A percentile compares a stretch with the other conserved stretches of the same genome.
phyloP scores from a whole-genome alignment of 2,888 invertebrate genomes.

The Atrina japonica region DNA sequence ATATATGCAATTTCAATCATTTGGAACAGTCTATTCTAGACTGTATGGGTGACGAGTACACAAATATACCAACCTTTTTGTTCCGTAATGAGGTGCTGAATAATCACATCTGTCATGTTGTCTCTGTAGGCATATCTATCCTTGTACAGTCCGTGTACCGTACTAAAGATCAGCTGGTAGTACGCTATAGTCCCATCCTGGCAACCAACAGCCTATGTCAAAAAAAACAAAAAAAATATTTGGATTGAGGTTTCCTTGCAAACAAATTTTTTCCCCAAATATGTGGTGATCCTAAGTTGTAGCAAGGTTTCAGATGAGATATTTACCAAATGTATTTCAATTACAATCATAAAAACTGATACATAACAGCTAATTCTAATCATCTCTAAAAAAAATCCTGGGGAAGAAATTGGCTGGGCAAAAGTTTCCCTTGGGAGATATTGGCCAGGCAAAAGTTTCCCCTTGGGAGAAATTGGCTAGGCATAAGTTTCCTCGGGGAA shows the following conservation, averaged over 20 bases:
- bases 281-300: background rate
- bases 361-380: too few species aligned
- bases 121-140: slow-evolving; percentile 96
- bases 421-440: too few species aligned
- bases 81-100: slow-evolving; percentile 93
- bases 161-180: slow-evolving; percentile 94
- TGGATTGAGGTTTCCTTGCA: background rate
- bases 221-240: background rate
- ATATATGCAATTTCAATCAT: too few species aligned
- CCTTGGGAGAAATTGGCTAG: too few species aligned
- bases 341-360: too few species aligned
- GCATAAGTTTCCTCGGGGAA: too few species aligned
- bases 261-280: background rate
- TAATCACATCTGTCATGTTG: slow-evolving; percentile 99
- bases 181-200: slow-evolving; percentile 97
- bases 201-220: slow-evolving; percentile 86
- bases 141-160: slow-evolving; percentile 96
- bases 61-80: slow-evolving; percentile 83
- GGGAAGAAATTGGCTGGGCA: too few species aligned
- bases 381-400: too few species aligned
- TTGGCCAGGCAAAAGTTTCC: too few species aligned
- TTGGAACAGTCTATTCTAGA: too few species aligned
- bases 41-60: too few species aligned
- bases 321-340: too few species aligned
- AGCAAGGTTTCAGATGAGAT: background rate